Base-by-base conservation (phyloP, 2,888 invertebrate species). In the Odontothrips loti region DNA sequence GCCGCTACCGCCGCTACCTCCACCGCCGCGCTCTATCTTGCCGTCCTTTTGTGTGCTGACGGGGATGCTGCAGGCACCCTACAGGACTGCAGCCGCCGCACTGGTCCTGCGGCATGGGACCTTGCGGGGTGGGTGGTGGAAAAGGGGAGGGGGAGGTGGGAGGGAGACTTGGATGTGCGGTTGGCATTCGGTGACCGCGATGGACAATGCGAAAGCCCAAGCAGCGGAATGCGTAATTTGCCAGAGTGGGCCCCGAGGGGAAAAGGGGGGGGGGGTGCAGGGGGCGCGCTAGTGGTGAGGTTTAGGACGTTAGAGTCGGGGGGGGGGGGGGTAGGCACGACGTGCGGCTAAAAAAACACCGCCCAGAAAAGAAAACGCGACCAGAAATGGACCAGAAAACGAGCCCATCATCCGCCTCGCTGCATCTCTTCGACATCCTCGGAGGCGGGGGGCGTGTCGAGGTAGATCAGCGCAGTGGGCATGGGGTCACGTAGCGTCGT, bases 211-310 rank as follows among this genome's bases (percentile, higher is more conserved):
- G 68, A 27, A 43, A 58, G 58, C 58, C 58, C 58, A 12, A 68
- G 68, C 68, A 8, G 27, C 27, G 68, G 68, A 75, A 75, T 75
- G 68, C 27, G 68, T 75, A 75, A 75, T 75, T 75, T 75, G 68
- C 68, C 68, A 10, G 68, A 75, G 68, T 12, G 68, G 58, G 15
- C 58, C 58, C 0, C 68, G 27, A 27, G 4, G 58, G 68, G 23
- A 75, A 27, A 75, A 27, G n/a, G 23, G 68, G 27, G 23, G 68
- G 68, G 8, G 12, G 23, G 68, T 3, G 68, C 23, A 11, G 23
- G 68, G 68, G 68, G 0, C 3, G 27, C 11, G 68, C 1, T n/a
- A 23, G 58, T 17, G 58, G 58, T 58, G 11, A 58, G 58, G 58
- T 58, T 58, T 15, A 15, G 51, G 58, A 17, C 58, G 15, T 20